Evolutionary conservation across 2,113 vertebrate species (phyloP).

Genomic region (Phoxinus phoxinus): DNA sequence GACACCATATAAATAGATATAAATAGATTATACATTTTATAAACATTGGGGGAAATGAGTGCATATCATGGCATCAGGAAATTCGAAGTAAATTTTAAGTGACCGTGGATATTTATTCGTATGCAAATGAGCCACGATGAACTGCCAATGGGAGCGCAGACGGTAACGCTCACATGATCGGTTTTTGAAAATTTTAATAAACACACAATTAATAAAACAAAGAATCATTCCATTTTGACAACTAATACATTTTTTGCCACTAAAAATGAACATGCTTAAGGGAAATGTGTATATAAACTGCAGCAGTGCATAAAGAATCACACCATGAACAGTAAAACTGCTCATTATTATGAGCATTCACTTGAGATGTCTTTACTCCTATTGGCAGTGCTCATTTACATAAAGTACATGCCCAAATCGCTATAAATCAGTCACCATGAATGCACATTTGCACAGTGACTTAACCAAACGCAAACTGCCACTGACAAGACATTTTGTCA

Average conservation of each 20-base stretch:
- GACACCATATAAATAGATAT: conserved; percentile 1
- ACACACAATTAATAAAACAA: not conserved
- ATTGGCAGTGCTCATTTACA: conserved; percentile 2
- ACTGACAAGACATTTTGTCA: not conserved
- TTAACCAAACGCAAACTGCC: not conserved
- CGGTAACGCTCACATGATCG: not conserved
- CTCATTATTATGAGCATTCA: conserved; percentile 3
- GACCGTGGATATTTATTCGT: not conserved
- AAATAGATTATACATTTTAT: conserved; percentile 2
- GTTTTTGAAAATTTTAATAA: not conserved
- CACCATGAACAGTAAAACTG: not conserved
- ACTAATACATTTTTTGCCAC: not conserved
- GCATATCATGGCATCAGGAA: not conserved
- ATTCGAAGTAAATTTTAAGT: not conserved
- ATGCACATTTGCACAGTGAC: not conserved
- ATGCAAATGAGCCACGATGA: not conserved
- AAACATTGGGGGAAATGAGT: not conserved
- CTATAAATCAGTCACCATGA: not conserved
- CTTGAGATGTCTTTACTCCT: not conserved
- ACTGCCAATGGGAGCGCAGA: not conserved
- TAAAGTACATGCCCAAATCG: not conserved
- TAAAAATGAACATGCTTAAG: not conserved
- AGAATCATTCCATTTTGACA: not conserved
- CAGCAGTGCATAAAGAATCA: not conserved
- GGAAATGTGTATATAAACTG: not conserved